These are phyloP conservation scores for Micrasema longulum DNA, from an alignment of 1,140 invertebrate species.

Conservation along the genomic window DNA sequence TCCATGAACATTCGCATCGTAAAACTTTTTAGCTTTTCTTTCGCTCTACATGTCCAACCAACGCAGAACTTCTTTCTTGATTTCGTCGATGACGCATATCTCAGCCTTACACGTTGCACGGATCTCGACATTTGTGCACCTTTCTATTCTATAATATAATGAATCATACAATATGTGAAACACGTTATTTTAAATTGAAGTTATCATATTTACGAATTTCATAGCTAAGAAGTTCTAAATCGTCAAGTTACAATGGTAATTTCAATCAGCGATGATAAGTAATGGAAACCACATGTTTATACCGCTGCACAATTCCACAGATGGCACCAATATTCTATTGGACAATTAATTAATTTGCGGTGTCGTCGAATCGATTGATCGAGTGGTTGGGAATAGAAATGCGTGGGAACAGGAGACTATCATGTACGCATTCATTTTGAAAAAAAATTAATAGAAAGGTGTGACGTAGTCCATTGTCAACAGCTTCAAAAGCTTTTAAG, in stretches of 20 bases:
- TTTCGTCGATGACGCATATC: no score
- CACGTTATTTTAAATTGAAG: no score
- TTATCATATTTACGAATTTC: no score
- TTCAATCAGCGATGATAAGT: background rate
- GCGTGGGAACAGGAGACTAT: background rate
- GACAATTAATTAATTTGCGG: constrained; percentile 26
- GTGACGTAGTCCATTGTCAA: background rate
- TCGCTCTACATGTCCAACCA: no score
- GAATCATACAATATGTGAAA: no score
- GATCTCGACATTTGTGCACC: no score
- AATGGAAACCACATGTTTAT: background rate
- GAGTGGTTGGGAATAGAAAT: constrained; percentile 15
- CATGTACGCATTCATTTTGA: background rate
- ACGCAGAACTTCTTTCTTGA: no score
- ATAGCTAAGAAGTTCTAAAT: background rate
- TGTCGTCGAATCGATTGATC: constrained; percentile 14
- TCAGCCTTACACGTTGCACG: no score
- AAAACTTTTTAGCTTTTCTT: no score
- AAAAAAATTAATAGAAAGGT: background rate
- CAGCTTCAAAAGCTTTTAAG: background rate
- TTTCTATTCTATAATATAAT: no score
- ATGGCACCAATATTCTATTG: constrained; percentile 12
- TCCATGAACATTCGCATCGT: no score
- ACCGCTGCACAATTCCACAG: constrained; percentile 11
- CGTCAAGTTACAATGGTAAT: background rate